These are phyloP conservation scores for Parazoanthus swiftii DNA, from an alignment of 92 coral and sea anemone species.

Conservation along the genomic window DNA sequence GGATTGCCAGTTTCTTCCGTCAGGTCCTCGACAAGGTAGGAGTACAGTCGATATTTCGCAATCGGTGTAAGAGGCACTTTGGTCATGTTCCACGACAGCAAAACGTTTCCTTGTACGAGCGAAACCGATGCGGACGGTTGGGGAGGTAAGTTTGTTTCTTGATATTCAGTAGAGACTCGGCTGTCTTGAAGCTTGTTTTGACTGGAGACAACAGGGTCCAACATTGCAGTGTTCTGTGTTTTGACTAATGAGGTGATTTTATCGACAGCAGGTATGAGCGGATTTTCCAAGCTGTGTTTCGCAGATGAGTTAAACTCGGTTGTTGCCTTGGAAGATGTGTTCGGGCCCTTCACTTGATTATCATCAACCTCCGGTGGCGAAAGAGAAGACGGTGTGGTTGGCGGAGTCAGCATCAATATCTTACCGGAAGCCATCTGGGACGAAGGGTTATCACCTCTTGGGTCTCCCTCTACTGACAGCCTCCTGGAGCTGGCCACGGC, in stretches of 20 bases:
- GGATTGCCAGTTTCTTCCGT: not conserved
- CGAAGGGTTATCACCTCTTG: not conserved
- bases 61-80: slow-evolving; percentile 1
- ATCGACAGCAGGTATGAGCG: not conserved
- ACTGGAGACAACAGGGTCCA: not conserved
- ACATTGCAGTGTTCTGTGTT: not conserved
- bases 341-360: not conserved
- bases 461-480: not conserved
- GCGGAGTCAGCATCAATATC: not conserved
- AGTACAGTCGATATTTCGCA: not conserved
- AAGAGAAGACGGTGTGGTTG: slow-evolving; percentile 5
- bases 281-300: not conserved
- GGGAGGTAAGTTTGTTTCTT: not conserved
- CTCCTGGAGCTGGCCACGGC: not conserved
- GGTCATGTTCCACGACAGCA: not conserved
- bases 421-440: not conserved
- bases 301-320: not conserved
- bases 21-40: slow-evolving; percentile 4
- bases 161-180: not conserved
- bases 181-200: not conserved
- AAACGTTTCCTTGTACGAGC: not conserved
- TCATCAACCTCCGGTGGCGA: not conserved
- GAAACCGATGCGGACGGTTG: not conserved
- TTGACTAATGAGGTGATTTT: not conserved
- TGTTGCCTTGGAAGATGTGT: not conserved